Conservation (phyloP, 2,797 vertebrate genomes). For the Brachymystax lenok region DNA sequence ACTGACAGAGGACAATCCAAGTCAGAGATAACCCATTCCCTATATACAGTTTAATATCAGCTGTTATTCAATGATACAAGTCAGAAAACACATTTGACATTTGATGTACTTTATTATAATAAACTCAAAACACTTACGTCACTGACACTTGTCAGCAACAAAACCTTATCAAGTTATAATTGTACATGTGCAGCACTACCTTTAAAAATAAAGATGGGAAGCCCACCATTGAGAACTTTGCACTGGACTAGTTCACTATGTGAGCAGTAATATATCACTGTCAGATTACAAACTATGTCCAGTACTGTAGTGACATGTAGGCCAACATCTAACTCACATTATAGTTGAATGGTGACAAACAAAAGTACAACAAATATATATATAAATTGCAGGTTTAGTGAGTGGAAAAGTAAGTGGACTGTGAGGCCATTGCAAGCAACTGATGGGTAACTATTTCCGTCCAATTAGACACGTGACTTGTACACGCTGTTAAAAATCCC, state of each 20-base stretch:
- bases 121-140: conserved; percentile 47
- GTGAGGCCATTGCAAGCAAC: too few relatives aligned
- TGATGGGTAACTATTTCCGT: too few relatives aligned
- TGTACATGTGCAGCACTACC: background rate
- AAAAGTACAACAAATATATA: too few relatives aligned
- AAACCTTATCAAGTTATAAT: conserved; percentile 27
- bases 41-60: background rate
- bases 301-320: background rate
- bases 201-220: background rate
- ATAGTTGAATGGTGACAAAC: background rate
- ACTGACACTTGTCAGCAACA: conserved; percentile 26
- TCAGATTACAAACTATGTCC: background rate
- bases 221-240: background rate
- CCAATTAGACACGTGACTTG: too few relatives aligned
- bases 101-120: conserved; percentile 74
- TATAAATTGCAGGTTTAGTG: too few relatives aligned
- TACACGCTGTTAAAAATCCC: too few relatives aligned
- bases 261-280: background rate
- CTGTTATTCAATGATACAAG: conserved; percentile 70
- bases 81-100: conserved; percentile 74
- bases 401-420: too few relatives aligned
- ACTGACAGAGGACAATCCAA: too few relatives aligned
- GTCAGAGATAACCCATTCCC: background rate
- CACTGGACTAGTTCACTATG: too few relatives aligned
- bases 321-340: background rate